Evolutionary conservation across 2,888 invertebrate species (phyloP).

Genomic region (Folsomia manolachei): DNA sequence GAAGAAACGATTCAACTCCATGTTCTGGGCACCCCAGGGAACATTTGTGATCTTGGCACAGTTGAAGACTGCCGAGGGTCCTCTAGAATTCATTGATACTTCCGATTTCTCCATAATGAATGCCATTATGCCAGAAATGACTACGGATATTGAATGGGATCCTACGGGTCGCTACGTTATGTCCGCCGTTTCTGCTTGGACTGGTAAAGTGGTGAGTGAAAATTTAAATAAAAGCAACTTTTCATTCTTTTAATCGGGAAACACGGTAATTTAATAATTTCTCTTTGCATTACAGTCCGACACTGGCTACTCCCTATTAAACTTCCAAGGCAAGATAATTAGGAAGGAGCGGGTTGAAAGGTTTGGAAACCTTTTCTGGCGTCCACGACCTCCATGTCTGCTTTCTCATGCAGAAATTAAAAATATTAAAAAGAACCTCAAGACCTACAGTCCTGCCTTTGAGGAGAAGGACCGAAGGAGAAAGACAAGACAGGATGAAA

Average conservation of each 20-base stretch:
- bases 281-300: slow-evolving; percentile 57
- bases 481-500: slow-evolving; percentile 82
- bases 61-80: slow-evolving; percentile 77
- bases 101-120: slow-evolving; percentile 95
- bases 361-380: slow-evolving; percentile 93
- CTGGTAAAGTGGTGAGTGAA: slow-evolving; percentile 74
- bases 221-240: no score
- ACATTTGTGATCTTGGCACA: slow-evolving; percentile 94
- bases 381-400: slow-evolving; percentile 86
- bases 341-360: slow-evolving; percentile 82
- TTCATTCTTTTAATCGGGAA: background rate
- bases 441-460: slow-evolving; percentile 93
- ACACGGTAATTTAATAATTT: background rate
- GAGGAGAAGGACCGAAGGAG: slow-evolving; percentile 94
- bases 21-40: slow-evolving; percentile 95
- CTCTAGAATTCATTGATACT: slow-evolving; percentile 91
- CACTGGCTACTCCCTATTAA: slow-evolving; percentile 93
- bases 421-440: slow-evolving; percentile 95
- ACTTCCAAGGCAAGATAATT: slow-evolving; percentile 82
- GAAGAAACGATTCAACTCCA: slow-evolving; percentile 76
- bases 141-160: slow-evolving; percentile 98
- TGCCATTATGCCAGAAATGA: slow-evolving; percentile 83
- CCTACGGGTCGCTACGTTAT: slow-evolving; percentile 97
- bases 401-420: slow-evolving; percentile 80
- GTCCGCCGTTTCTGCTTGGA: slow-evolving; percentile 92